A percentile compares a stretch with the other conserved stretches of the same genome.
These are phyloP conservation scores for Aspidoscelis tigris DNA, from an alignment of 2,113 vertebrate species.

Conservation along the genomic window DNA sequence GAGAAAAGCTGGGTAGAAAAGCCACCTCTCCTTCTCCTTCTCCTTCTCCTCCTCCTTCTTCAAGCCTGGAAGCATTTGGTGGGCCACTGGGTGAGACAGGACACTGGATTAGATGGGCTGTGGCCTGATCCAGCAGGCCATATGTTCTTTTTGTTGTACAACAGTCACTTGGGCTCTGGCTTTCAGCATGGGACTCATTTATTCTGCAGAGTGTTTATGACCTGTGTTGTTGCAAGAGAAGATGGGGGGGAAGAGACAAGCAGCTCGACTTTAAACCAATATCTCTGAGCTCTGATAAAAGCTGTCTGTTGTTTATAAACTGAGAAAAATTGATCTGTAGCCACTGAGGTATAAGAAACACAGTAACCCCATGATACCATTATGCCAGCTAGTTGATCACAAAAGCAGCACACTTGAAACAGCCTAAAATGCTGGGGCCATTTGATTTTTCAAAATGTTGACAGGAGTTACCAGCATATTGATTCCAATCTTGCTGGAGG, in stretches of 20 bases:
- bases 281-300: conserved; percentile 58
- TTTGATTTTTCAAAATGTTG: conserved; percentile 52
- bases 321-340: conserved; percentile 62
- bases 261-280: conserved; percentile 48
- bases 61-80: no score
- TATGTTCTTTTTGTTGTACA: conserved; percentile 49
- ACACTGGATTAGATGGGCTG: no score
- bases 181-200: conserved; percentile 43
- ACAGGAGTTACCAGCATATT: conserved; percentile 16
- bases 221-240: conserved; percentile 53
- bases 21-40: no score
- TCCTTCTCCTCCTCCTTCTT: no score
- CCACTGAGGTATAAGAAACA: conserved; percentile 61
- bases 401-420: conserved; percentile 19
- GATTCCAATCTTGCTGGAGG: conserved; percentile 35
- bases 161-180: conserved; percentile 40
- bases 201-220: conserved; percentile 48
- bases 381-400: conserved; percentile 18
- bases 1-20: no score
- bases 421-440: conserved; percentile 30
- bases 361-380: not conserved
- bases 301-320: conserved; percentile 45
- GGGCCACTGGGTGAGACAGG: no score
- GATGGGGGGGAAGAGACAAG: conserved; percentile 10
- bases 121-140: no score